phyloP scores from a whole-genome alignment of 35 echinoderm and acorn worm genomes.

The Patiria miniata region DNA sequence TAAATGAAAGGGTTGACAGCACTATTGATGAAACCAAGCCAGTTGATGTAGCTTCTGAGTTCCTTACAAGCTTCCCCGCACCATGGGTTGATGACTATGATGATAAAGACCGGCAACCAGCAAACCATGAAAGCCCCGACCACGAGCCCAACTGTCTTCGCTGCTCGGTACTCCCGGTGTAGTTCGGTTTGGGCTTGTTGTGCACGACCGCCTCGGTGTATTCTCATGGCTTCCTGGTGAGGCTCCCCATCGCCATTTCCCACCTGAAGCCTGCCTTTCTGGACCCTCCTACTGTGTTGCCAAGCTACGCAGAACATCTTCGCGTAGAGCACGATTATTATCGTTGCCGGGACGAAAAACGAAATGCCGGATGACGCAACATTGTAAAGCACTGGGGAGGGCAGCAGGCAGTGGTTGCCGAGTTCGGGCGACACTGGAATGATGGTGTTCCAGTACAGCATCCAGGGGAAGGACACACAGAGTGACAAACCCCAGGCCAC shows the following conservation, averaged over 20 bases:
- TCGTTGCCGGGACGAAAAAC: constrained; percentile 81
- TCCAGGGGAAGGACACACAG: constrained; percentile 63
- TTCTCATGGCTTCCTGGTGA: constrained; percentile 58
- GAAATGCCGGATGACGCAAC: constrained; percentile 67
- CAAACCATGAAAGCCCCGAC: constrained; percentile 90
- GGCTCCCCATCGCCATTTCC: constrained; percentile 48
- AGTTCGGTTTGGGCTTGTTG: constrained; percentile 29
- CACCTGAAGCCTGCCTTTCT: constrained; percentile 59
- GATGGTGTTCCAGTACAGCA: constrained; percentile 46
- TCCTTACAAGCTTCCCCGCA: constrained; percentile 62
- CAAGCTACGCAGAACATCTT: constrained; percentile 68
- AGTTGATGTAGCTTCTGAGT: constrained; percentile 36
- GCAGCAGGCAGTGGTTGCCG: constrained; percentile 53
- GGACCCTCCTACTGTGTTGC: constrained; percentile 72
- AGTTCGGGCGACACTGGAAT: constrained; percentile 50
- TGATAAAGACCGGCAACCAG: constrained; percentile 88
- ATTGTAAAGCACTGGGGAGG: constrained; percentile 64
- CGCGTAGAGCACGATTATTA: constrained; percentile 69
- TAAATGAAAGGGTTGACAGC: constrained; percentile 89
- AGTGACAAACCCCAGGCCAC: constrained; percentile 65
- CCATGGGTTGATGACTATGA: constrained; percentile 74
- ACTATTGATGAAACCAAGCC: constrained; percentile 94
- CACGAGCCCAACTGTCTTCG: constrained; percentile 91
- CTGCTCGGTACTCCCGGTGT: constrained; percentile 79
- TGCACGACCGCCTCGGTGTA: constrained; percentile 38